Conservation (phyloP, 2,888 invertebrate species). For the Mantis religiosa region DNA sequence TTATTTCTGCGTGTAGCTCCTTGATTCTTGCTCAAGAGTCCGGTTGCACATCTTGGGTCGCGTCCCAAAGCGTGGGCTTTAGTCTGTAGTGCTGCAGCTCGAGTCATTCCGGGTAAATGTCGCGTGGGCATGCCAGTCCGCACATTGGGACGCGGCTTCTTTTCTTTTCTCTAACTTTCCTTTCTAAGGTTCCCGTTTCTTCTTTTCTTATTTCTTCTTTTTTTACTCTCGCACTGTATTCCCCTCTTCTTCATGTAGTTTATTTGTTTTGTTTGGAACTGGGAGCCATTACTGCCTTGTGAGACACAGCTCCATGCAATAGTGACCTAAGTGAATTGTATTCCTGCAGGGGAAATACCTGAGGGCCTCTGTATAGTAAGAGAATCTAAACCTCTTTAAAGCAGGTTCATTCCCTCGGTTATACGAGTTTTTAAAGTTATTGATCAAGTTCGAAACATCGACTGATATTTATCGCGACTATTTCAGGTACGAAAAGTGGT, state of each 20-base stretch:
- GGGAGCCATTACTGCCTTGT: conserved; percentile 15
- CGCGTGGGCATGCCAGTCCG: not conserved
- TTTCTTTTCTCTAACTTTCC: conserved; percentile 12
- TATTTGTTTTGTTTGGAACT: conserved; percentile 29
- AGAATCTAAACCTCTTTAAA: too few species aligned
- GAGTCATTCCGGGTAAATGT: not conserved
- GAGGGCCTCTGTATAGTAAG: not conserved
- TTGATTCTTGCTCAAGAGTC: not conserved
- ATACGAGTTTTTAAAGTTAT: too few species aligned
- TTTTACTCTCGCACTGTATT: not conserved
- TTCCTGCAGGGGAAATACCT: not conserved
- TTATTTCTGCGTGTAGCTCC: conserved; percentile 1
- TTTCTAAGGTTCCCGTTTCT: conserved; percentile 16
- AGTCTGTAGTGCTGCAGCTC: not conserved
- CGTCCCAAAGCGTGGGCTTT: not conserved
- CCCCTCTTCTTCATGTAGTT: conserved; percentile 15
- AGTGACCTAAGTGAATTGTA: not conserved
- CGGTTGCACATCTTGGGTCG: not conserved
- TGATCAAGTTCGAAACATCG: too few species aligned
- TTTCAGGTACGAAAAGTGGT: too few species aligned
- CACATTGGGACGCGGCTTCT: not conserved
- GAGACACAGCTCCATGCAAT: not conserved
- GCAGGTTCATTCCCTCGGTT: too few species aligned
- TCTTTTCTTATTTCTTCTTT: conserved; percentile 2
- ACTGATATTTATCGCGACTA: too few species aligned